Evolutionary conservation across 2,797 vertebrate genomes (phyloP).

Genomic region (Huso huso): DNA sequence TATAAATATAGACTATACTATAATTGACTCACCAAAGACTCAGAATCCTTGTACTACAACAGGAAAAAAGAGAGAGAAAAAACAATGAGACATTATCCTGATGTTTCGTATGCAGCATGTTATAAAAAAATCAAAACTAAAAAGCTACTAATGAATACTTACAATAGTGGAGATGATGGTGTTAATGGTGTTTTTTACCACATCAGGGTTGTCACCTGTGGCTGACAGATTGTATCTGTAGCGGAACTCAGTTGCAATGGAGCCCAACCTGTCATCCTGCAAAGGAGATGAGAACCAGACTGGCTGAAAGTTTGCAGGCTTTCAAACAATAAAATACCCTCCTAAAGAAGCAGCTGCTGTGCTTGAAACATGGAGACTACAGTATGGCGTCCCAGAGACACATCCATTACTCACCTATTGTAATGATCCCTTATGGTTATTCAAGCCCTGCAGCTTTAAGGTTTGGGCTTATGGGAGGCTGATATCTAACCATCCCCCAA

Average conservation of each 20-base stretch:
- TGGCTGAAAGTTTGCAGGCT: no score
- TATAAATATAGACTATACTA: neutral
- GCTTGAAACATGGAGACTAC: no score
- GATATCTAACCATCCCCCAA: no score
- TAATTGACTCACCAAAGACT: slow-evolving; percentile 23
- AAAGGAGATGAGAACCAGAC: neutral
- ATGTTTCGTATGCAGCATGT: no score
- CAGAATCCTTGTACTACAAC: slow-evolving; percentile 27
- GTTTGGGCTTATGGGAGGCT: no score
- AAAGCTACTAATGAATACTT: slow-evolving; percentile 15
- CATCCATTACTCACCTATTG: no score
- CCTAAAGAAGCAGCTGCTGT: no score
- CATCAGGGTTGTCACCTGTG: slow-evolving; percentile 15
- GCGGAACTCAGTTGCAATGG: slow-evolving; percentile 27
- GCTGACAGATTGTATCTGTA: slow-evolving; percentile 24
- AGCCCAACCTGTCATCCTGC: slow-evolving; percentile 25
- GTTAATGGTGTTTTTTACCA: slow-evolving; percentile 19
- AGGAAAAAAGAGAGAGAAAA: slow-evolving; percentile 3
- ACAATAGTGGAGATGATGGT: slow-evolving; percentile 29
- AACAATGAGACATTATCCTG: neutral
- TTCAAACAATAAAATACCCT: no score
- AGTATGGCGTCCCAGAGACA: no score
- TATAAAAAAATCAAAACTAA: neutral
- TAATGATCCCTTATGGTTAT: no score
- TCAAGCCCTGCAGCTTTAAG: no score